These are phyloP conservation scores for Calameuta filiformis DNA, from an alignment of 2,888 invertebrate genomes.

Conservation along the genomic window DNA sequence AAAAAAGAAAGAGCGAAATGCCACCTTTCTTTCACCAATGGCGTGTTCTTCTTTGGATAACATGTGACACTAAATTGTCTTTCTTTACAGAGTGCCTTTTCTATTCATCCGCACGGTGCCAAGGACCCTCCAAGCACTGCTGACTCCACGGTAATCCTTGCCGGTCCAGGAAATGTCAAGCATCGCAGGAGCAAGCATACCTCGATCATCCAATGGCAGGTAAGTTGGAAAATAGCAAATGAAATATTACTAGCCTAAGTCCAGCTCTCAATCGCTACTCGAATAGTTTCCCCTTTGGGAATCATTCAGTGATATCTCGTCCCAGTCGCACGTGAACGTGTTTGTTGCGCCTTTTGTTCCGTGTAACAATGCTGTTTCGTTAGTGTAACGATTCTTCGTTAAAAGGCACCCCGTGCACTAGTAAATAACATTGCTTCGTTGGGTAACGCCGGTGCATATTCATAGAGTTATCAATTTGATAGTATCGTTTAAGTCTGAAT, in stretches of 20 bases:
- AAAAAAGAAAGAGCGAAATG: not conserved
- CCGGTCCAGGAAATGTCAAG: constrained; percentile 69
- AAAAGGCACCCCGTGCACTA: not conserved
- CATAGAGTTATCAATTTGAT: not conserved
- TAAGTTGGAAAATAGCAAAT: constrained; percentile 34
- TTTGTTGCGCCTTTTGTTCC: not conserved
- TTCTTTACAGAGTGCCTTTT: constrained; percentile 68
- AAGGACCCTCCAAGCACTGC: constrained; percentile 43
- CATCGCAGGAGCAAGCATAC: constrained; percentile 65
- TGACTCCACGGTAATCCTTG: constrained; percentile 66
- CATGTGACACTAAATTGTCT: not conserved
- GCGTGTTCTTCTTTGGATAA: not conserved
- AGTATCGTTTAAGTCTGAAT: not conserved
- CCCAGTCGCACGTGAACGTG: not conserved
- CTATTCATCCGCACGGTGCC: constrained; percentile 65
- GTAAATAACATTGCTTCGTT: not conserved
- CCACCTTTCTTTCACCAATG: too few relatives aligned
- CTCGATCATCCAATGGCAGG: constrained; percentile 68
- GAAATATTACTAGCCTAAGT: not conserved
- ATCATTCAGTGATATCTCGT: too few relatives aligned
- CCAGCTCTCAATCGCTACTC: too few relatives aligned
- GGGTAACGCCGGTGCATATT: not conserved
- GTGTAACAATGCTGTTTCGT: not conserved
- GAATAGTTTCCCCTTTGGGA: not conserved
- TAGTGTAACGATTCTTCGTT: not conserved